Evolutionary conservation across 2,797 vertebrate genomes (phyloP), one percentile per base, ranked within the genome.

Genomic region (Paguma larvata): DNA sequence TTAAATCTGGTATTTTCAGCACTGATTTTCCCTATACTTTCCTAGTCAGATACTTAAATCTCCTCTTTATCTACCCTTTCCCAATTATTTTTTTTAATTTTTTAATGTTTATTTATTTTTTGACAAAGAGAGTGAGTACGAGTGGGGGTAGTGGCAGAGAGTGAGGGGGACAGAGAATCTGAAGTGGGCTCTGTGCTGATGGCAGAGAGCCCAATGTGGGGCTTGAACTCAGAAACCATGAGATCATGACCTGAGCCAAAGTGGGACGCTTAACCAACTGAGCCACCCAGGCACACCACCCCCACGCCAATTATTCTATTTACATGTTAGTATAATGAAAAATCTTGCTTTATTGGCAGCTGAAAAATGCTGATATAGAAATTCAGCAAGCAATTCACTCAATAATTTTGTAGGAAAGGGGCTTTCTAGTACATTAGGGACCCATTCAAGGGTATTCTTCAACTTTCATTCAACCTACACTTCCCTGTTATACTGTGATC

Each of bases 21-120:
- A 53, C 30, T 62, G 67, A 82, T 59, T 94, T 97, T 95, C 89
- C 15, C n/a, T 79, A 65, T 41, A 91, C 19, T 92, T 91, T 94
- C 15, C 51, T 65, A 75, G n/a, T 63, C 38, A 59, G 8, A 77
- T 68, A 86, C 30, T 73, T 92, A 95, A 85, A 89, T 89, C 44
- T 80, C 38, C 5, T 79, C 78, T 80, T 91, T n/a, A 65, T 23
- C 11, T 2, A 75, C 16, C 6, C 9, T 86, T 84, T 91, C 73
- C 30, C n/a, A 84, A 77, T 73, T 30, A 85, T 21, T 56, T 59
- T 53, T 59, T 59, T 23, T 23, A 23, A 18, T 53, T 59, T 59
- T 59, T 59, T 23, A 59, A 23, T 59, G 56, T 59, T 59, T 59
- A 23, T 59, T 56, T 56, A 23, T 23, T 23, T 59, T 59, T 59